Conservation (phyloP, 2,113 vertebrate genomes). For the Cyanistes caeruleus region DNA sequence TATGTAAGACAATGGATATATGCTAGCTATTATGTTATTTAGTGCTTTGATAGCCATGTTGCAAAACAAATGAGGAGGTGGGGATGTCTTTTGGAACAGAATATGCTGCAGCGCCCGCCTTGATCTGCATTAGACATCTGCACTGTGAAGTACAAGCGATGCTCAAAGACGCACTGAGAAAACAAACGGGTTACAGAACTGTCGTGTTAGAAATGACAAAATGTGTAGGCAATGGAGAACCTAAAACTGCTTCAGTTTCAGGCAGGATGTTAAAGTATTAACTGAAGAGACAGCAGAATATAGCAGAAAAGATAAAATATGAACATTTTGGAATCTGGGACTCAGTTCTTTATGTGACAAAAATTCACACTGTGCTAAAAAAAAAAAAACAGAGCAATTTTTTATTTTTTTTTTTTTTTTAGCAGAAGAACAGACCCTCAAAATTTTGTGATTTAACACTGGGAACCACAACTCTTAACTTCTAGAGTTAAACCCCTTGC, state of each 20-base stretch:
- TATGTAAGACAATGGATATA: conserved; percentile 45
- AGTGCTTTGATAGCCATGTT: conserved; percentile 53
- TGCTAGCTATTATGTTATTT: conserved; percentile 39
- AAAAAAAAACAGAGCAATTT: neutral
- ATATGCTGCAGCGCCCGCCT: conserved; percentile 22
- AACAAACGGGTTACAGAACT: conserved; percentile 48
- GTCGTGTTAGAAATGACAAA: conserved; percentile 40
- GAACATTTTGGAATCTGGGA: neutral
- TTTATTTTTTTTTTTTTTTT: neutral
- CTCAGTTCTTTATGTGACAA: neutral
- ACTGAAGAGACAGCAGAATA: neutral
- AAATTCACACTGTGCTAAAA: neutral
- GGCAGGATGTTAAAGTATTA: conserved; percentile 19
- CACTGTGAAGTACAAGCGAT: conserved; percentile 56
- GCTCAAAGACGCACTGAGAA: conserved; percentile 63
- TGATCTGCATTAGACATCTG: conserved; percentile 68
- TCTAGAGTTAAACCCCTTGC: neutral
- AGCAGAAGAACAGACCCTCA: neutral
- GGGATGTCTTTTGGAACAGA: conserved; percentile 62
- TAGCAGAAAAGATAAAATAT: neutral
- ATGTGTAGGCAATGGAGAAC: conserved; percentile 9
- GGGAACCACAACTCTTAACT: neutral
- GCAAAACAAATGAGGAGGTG: conserved; percentile 61
- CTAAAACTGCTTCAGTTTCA: neutral
- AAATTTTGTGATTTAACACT: neutral